Base-by-base conservation (phyloP, 2,113 vertebrate species). In the Todiramphus saurophagus region DNA sequence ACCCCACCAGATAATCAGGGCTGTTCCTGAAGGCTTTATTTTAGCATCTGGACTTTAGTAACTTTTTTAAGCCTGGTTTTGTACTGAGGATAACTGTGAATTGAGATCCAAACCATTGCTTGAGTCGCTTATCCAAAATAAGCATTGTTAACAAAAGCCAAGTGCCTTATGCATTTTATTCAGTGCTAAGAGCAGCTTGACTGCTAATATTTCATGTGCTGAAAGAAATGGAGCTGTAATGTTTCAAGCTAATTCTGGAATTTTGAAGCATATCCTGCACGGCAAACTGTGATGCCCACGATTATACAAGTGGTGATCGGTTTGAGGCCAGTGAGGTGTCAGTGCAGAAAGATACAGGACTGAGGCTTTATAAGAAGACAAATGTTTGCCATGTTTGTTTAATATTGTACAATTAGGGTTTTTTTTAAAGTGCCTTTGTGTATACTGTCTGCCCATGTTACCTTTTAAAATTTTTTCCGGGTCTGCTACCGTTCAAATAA, bases 81-180 rank as follows among this genome's bases (percentile, higher is more conserved):
- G 87, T 94, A 70, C 72, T 76, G 94, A 94, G 83, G 84, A 93
- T 94, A 92, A 89, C 70, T 74, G 70, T 80, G 93, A 95, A 63
- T 89, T 91, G 73, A 93, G 87, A 92, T 94, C 89, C 89, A 94
- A 95, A 94, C 83, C 91, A 89, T 92, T 82, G 67, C 91, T 94
- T 69, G 83, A 79, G 48, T 58, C 79, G 81, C 91, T n/a, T 79
- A 94, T 96, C 94, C 95, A 96, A 95, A 96, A 84, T 89, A 96
- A 96, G 89, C 91, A 89, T 81, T 96, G 84, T 84, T 96, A 93
- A 95, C 91, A 91, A 91, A 95, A 96, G 84, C 81, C 58, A 87
- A 94, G 77, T 5, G 88, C 90, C 60, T 95, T 90, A 62, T 78
- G 90, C 41, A 14, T 96, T 93, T 95, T 92, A 87, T 83, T 96